phyloP scores from a whole-genome alignment of 37 sponge, comb jelly and placozoan species.

The Chondrilla cf. caribensis region DNA sequence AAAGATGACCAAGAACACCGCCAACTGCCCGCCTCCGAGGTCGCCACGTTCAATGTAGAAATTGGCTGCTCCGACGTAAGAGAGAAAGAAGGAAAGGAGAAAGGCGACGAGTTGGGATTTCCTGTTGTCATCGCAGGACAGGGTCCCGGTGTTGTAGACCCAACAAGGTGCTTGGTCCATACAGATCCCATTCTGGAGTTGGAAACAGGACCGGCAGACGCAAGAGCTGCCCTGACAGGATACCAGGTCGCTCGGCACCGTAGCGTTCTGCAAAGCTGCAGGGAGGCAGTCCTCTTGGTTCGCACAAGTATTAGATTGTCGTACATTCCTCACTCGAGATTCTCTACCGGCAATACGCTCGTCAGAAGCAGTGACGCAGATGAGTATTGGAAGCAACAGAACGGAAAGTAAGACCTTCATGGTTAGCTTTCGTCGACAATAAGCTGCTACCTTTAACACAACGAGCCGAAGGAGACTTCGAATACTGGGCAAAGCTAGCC shows the following conservation, averaged over 20 bases:
- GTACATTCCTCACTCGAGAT: background rate
- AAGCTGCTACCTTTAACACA: too few relatives aligned
- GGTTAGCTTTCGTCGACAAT: too few relatives aligned
- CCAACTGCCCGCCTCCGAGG: slow-evolving; percentile 50
- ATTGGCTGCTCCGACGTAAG: slow-evolving; percentile 76
- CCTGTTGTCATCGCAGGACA: slow-evolving; percentile 25
- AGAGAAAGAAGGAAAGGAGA: slow-evolving; percentile 55
- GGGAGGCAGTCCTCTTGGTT: slow-evolving; percentile 44
- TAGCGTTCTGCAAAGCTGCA: background rate
- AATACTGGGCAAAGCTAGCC: too few relatives aligned
- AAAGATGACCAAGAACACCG: slow-evolving; percentile 24
- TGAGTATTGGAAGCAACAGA: too few relatives aligned
- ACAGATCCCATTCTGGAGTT: slow-evolving; percentile 22
- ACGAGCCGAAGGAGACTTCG: too few relatives aligned
- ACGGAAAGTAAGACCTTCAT: too few relatives aligned
- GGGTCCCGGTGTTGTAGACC: background rate
- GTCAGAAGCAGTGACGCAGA: background rate
- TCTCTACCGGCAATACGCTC: background rate
- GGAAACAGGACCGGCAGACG: slow-evolving; percentile 50
- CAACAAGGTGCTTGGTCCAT: background rate
- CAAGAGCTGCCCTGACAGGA: slow-evolving; percentile 6
- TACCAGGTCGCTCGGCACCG: slow-evolving; percentile 14
- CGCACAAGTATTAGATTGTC: background rate
- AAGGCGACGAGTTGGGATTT: slow-evolving; percentile 49
- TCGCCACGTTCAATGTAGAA: slow-evolving; percentile 76